phyloP scores from a whole-genome alignment of 2,888 invertebrate species.

The Sinodicranocentrus sp. region DNA sequence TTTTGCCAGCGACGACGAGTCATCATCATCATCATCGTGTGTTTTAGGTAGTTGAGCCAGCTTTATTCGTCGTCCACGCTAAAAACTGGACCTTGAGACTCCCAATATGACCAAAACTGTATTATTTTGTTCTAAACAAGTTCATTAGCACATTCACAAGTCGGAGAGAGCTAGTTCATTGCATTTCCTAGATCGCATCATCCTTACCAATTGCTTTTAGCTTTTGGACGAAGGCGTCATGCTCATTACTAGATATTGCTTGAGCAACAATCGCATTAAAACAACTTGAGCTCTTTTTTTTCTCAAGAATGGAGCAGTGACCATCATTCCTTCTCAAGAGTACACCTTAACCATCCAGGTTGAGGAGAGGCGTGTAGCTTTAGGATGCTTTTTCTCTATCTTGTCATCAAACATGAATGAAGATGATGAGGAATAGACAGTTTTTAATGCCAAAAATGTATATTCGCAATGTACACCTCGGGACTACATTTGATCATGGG shows the following conservation, averaged over 20 bases:
- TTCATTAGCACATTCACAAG: conserved; percentile 64
- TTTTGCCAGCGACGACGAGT: not conserved
- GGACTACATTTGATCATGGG: too few relatives aligned
- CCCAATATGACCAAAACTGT: conserved; percentile 61
- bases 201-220: conserved; percentile 33
- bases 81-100: conserved; percentile 64
- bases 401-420: conserved; percentile 25
- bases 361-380: too few relatives aligned
- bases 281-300: too few relatives aligned
- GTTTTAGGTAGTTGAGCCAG: too few relatives aligned
- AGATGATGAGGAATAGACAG: conserved; percentile 9
- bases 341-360: too few relatives aligned
- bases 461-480: not conserved
- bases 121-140: conserved; percentile 63
- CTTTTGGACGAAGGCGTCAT: conserved; percentile 47
- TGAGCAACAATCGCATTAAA: conserved; percentile 31
- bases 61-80: conserved; percentile 33
- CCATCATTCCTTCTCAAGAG: too few relatives aligned
- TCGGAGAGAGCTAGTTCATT: conserved; percentile 16
- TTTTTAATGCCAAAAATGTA: not conserved
- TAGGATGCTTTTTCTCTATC: not conserved
- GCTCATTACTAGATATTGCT: conserved; percentile 16
- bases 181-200: conserved; percentile 59
- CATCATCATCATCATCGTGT: conserved; percentile 19
- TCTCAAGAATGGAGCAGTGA: too few relatives aligned